Evolutionary conservation across 2,888 invertebrate species (phyloP).

Genomic region (Nematopogon swammerdamellus): DNA sequence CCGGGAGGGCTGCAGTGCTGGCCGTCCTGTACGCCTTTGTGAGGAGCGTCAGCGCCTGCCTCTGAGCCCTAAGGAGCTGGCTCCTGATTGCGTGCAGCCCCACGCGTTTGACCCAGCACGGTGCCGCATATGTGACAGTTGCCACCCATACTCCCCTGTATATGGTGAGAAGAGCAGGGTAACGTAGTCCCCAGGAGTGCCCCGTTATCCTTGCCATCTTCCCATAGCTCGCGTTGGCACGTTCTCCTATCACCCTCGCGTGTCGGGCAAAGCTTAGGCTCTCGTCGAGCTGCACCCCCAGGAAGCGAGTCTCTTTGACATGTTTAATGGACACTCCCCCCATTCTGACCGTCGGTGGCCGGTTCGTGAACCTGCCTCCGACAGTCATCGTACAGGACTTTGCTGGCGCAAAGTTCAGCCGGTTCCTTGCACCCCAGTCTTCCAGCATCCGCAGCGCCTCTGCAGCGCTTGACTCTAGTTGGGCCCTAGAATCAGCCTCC

Average conservation of each 20-base stretch:
- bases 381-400: slow-evolving; percentile 13
- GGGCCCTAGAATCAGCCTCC: background rate
- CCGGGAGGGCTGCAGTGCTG: slow-evolving; percentile 15
- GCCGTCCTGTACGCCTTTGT: slow-evolving; percentile 17
- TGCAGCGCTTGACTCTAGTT: background rate
- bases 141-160: background rate
- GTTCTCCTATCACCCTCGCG: slow-evolving; percentile 3
- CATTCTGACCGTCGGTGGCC: background rate
- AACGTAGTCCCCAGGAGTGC: background rate
- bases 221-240: background rate
- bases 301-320: slow-evolving; percentile 2
- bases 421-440: slow-evolving; percentile 11
- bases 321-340: background rate
- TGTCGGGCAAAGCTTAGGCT: slow-evolving; percentile 7
- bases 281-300: slow-evolving; percentile 11
- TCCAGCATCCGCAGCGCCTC: slow-evolving; percentile 2
- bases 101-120: background rate
- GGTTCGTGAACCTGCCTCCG: slow-evolving; percentile 4
- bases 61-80: slow-evolving; percentile 6
- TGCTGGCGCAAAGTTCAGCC: slow-evolving; percentile 11
- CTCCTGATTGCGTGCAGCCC: background rate
- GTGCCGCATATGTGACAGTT: background rate
- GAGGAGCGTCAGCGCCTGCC: slow-evolving; percentile 10
- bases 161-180: background rate
- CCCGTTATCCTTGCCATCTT: background rate